phyloP scores from a whole-genome alignment of 2,888 invertebrate genomes.

The Drosophila mulleri region DNA sequence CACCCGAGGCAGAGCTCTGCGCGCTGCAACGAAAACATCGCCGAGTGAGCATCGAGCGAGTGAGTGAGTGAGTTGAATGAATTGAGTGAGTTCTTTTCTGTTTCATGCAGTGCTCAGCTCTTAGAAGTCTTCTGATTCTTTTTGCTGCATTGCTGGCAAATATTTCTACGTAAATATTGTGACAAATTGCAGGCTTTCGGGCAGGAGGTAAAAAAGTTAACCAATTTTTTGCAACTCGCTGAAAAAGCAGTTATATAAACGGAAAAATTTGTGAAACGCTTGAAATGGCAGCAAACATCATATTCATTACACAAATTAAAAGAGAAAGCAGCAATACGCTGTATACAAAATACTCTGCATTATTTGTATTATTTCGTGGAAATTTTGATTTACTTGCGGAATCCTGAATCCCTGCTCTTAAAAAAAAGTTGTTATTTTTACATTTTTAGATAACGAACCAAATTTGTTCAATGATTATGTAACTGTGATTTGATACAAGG shows the following conservation, averaged over 20 bases:
- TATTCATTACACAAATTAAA: background rate
- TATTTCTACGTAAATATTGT: background rate
- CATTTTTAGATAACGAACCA: background rate
- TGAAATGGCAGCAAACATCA: background rate
- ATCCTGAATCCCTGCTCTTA: background rate
- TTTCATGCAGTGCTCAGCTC: background rate
- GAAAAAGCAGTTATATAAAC: background rate
- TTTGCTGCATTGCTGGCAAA: background rate
- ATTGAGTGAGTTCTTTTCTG: slow-evolving; percentile 29
- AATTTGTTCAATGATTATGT: background rate
- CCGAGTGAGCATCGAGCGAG: slow-evolving; percentile 40
- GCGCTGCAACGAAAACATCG: slow-evolving; percentile 48
- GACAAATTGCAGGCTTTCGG: slow-evolving; percentile 1
- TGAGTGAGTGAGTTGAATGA: slow-evolving; percentile 7
- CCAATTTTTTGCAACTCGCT: background rate
- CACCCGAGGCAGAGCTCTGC: slow-evolving; percentile 21
- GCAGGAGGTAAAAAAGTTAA: background rate
- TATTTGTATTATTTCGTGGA: background rate
- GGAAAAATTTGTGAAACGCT: background rate
- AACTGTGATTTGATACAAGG: background rate
- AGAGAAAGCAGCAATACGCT: no score
- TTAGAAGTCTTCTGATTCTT: background rate
- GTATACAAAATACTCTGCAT: background rate
- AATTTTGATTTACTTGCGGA: background rate
- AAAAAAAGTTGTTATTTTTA: background rate